These are phyloP conservation scores for Cheirogaleus major DNA, from an alignment of 2,797 vertebrate genomes.

Conservation along the genomic window DNA sequence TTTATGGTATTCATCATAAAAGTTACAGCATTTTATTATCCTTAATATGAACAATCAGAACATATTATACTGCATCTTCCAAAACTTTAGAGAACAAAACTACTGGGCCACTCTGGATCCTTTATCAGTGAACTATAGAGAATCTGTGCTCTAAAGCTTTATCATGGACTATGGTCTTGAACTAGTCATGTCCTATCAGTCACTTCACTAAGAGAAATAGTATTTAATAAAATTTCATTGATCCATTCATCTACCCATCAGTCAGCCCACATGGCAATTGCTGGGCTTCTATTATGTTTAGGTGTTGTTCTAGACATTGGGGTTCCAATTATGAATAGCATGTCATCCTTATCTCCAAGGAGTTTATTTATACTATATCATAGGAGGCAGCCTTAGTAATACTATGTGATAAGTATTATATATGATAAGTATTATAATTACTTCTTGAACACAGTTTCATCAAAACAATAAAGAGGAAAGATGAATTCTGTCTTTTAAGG, in stretches of 20 bases:
- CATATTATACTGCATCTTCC: not conserved
- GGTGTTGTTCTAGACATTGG: not conserved
- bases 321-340: not conserved
- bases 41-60: not conserved
- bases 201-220: not conserved
- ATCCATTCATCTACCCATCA: not conserved
- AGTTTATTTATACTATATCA: not conserved
- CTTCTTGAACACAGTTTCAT: not conserved
- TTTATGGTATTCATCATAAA: not conserved
- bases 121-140: not conserved
- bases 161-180: not conserved
- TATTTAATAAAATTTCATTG: not conserved
- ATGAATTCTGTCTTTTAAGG: not conserved
- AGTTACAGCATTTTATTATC: not conserved
- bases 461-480: not conserved
- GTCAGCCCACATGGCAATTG: not conserved
- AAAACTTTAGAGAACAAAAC: not conserved
- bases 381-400: not conserved
- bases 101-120: not conserved
- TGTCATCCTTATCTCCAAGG: not conserved
- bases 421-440: not conserved
- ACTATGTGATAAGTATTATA: not conserved
- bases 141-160: not conserved
- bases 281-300: not conserved
- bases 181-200: not conserved